A percentile compares a stretch with the other conserved stretches of the same genome.
Evolutionary conservation across 2,888 invertebrate genomes (phyloP).

Genomic region (Pheosia tremula): DNA sequence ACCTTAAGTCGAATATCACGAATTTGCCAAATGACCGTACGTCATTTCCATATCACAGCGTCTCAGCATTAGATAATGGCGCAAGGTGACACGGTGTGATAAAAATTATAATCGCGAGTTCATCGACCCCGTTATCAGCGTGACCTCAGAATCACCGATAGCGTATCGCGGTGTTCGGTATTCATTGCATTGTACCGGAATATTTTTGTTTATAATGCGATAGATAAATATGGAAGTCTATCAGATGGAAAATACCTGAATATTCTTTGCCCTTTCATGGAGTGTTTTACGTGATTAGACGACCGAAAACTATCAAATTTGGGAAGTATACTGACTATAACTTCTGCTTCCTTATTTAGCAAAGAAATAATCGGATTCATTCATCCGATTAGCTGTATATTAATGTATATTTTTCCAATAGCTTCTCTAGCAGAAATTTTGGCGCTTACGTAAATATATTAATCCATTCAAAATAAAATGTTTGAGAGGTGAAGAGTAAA

Average conservation of each 20-base stretch:
- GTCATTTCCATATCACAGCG: conserved; percentile 29
- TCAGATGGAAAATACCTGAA: neutral
- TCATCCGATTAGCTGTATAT: no score
- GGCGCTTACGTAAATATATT: no score
- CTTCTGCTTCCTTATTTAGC: no score
- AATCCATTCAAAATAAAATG: no score
- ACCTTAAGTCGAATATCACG: no score
- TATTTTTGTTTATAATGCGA: neutral
- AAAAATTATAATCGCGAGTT: conserved; percentile 46
- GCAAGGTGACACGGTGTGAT: conserved; percentile 57
- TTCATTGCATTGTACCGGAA: neutral
- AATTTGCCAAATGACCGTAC: conserved; percentile 29
- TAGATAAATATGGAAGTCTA: neutral
- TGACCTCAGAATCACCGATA: conserved; percentile 61
- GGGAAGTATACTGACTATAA: no score
- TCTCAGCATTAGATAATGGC: conserved; percentile 46
- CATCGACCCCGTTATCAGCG: conserved; percentile 52
- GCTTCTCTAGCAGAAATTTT: no score
- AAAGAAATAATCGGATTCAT: no score
- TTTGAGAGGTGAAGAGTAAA: no score
- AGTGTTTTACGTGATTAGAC: no score
- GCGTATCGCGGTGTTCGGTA: conserved; percentile 9
- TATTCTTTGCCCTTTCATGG: neutral
- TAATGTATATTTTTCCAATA: no score
- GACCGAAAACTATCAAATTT: no score